These are phyloP conservation scores for Desmodus rotundus DNA, from an alignment of 2,113 vertebrate genomes.

Conservation along the genomic window DNA sequence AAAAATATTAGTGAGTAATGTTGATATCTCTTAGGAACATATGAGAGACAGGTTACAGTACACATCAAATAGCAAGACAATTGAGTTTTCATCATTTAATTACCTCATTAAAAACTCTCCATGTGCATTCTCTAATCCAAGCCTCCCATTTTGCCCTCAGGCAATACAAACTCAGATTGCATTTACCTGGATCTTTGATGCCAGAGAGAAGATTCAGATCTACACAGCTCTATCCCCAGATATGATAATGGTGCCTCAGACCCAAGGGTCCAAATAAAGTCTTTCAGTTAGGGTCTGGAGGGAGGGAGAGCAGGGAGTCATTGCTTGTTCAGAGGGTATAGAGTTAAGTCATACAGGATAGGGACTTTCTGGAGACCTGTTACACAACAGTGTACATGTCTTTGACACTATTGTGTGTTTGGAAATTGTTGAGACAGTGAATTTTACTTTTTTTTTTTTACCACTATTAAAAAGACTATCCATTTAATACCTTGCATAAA, in stretches of 20 bases:
- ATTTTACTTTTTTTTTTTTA: not conserved
- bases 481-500: not conserved
- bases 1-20: not conserved
- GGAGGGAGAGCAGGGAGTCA: fast-evolving
- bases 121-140: not conserved
- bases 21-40: not conserved
- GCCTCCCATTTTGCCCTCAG: not conserved
- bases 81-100: not conserved
- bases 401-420: not conserved
- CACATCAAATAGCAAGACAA: not conserved
- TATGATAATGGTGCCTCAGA: not conserved
- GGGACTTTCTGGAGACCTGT: not conserved
- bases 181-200: not conserved
- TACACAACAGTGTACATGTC: not conserved
- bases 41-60: not conserved
- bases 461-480: not conserved
- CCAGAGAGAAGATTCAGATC: not conserved
- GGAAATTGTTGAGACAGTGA: not conserved
- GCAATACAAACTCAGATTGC: not conserved
- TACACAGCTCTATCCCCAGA: not conserved
- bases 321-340: not conserved
- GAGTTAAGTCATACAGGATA: not conserved
- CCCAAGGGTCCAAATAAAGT: not conserved
- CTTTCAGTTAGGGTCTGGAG: not conserved
- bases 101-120: not conserved